A percentile compares a stretch with the other conserved stretches of the same genome.
Conservation (phyloP, 2,113 vertebrate genomes). For the Pituophis catenifer region DNA sequence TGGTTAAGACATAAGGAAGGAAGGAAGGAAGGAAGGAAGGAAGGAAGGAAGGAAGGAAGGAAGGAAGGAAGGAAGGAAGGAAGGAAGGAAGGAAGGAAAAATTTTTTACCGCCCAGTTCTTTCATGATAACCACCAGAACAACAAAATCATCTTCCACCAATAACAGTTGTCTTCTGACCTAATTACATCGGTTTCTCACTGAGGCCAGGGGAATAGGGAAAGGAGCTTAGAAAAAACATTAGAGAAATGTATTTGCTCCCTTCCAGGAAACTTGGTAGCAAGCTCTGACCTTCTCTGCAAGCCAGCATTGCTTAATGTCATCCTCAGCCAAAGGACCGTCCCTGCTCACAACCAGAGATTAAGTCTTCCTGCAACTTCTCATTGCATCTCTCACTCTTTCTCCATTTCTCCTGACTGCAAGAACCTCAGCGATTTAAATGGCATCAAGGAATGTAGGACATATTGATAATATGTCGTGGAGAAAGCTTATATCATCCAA, state of each 20-base stretch:
- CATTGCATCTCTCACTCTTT: neutral
- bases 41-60: neutral
- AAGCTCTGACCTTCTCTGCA: conserved; percentile 9
- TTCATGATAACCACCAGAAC: neutral
- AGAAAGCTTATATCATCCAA: neutral
- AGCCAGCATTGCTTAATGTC: neutral
- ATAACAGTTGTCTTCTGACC: conserved; percentile 15
- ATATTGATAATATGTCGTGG: neutral
- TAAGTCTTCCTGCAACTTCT: neutral
- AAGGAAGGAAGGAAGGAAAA: neutral
- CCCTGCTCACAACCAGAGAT: conserved; percentile 28
- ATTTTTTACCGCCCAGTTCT: neutral
- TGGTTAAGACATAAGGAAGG: neutral
- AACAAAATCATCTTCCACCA: neutral
- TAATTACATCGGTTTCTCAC: conserved; percentile 13
- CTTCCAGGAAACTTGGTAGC: neutral
- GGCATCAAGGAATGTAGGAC: neutral
- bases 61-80: neutral
- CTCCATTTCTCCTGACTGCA: neutral
- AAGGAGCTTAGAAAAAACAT: neutral
- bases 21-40: neutral
- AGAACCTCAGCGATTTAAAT: neutral
- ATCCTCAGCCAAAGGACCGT: conserved; percentile 20
- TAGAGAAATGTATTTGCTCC: neutral
- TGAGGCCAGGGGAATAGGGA: conserved; percentile 12